Base-by-base conservation (phyloP, 2,113 vertebrate genomes). In the Oncorhynchus kisutch region DNA sequence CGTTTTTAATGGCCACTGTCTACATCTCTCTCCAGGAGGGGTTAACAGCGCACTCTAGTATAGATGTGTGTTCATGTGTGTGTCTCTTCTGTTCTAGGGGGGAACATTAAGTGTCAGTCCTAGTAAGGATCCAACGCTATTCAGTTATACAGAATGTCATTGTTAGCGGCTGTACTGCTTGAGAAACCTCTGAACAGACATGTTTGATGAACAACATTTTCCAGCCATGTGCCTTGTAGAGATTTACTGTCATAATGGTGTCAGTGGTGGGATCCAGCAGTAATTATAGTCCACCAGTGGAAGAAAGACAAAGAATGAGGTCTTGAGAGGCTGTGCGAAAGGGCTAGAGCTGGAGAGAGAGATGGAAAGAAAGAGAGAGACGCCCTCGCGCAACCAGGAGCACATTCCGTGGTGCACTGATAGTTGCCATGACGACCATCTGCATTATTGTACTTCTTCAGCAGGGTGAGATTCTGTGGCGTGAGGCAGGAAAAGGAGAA, bases 251-350 rank as follows among this genome's bases (percentile, higher is more conserved):
- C 65, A 76, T 78, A 64, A 70, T 60, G 78, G 72, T 80, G 77
- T 79, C 78, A 85, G 81, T 77, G 75, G 77, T 67, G 80, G 82
- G 72, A 70, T 79, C 51, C 70, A 31, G 69, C 45, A 27, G 64
- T 80, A 80, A 85, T 85, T 80, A 82, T 27, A 78, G 74, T 60
- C 73, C 29, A 70, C 29, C 45, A 60, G 68, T 67, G 77, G 57
- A n/a, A 54, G 18, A 39, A 1, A 39, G 29, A 62, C 60, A 9
- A 6, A 60, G n/a, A 64, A n/a, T 9, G 39, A 45, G 39, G 9
- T 45, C 51, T 16, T 54, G 51, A 54, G 51, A 16, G 51, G 1
- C 16, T 18, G 51, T 54, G 51, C 1, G 51, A 18, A 54, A 54
- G 51, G 49, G 49, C 49, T 29, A 49, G 11, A 66, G 70, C 9